Percentiles rank a stretch among this genome's conserved stretches.
Evolutionary conservation across 2,888 invertebrate genomes (phyloP).

Genomic region (Trichopoda pennipes): DNA sequence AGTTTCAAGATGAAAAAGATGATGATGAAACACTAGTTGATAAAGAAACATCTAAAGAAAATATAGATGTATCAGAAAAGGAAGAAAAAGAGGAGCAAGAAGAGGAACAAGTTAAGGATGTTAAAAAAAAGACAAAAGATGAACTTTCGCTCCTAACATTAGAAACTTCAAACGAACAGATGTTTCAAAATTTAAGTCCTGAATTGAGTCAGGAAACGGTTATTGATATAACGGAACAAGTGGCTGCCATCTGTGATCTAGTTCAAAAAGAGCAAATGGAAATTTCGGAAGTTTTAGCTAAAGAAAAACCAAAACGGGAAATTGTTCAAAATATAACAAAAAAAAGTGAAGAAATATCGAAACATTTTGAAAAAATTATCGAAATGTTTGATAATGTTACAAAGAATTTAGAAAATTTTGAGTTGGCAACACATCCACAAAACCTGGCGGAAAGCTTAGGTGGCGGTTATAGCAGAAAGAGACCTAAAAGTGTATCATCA

Average conservation of each 20-base stretch:
- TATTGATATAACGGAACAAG: too few species aligned
- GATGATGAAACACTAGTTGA: too few species aligned
- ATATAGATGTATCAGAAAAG: neutral
- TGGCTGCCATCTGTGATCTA: neutral
- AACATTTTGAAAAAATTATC: slow-evolving; percentile 71
- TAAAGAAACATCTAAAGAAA: neutral
- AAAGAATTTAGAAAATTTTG: slow-evolving; percentile 72
- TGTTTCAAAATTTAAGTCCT: too few species aligned
- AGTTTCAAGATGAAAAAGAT: slow-evolving; percentile 34
- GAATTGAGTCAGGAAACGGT: too few species aligned
- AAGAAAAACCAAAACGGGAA: neutral
- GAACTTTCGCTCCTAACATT: too few species aligned
- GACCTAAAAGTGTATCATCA: too few species aligned
- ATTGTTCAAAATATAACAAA: neutral
- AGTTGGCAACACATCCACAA: slow-evolving; percentile 53
- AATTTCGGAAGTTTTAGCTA: neutral
- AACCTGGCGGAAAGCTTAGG: too few species aligned
- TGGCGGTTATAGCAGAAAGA: neutral
- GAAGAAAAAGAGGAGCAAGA: neutral
- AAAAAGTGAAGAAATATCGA: slow-evolving; percentile 65
- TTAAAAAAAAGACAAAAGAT: neutral
- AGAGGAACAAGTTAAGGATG: neutral
- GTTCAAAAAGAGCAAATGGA: neutral
- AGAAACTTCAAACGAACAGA: too few species aligned
- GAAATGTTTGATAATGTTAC: slow-evolving; percentile 73